Evolutionary conservation across 2,113 vertebrate genomes (phyloP), one percentile per base, ranked within the genome.

Genomic region (Silurus glanis): DNA sequence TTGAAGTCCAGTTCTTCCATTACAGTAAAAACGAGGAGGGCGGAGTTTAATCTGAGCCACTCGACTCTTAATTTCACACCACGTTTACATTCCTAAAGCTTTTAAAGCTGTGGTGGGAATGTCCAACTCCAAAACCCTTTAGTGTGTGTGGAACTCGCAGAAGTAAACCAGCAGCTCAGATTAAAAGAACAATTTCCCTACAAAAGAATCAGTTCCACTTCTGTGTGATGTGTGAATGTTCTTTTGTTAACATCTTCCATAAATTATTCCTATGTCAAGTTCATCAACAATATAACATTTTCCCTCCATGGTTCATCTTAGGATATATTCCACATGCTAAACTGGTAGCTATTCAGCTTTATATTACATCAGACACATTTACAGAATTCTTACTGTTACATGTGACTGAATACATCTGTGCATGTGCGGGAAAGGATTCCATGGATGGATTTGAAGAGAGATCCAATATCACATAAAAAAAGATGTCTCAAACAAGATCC

Each of bases 51-150:
- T 78, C n/a, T 0, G 51, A 55, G 9, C 23, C 21, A 53, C 74
- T 78, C 51, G 9, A 25, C 51, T 51, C 74, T 37, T 53, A 55
- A 55, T 78, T 78, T 78, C 74, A 78, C 74, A 78, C 51, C 74
- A 28, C 74, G 23, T 78, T 78, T 25, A 55, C 51, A 14, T 78
- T 78, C 55, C 74, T 25, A 78, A 78, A 56, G 74, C 23, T 25
- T 25, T 28, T 14, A 19, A 16, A 55, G 51, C 25, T 55, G 76
- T 14, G 2, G 23, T 37, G 2, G 28, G 53, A 79, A 58, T 5
- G 9, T 79, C 13, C 55, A 6, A 1, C 23, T 8, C 13, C 16
- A 16, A 56, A 45, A 28, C 2, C 14, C 14, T 6, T 37, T 37
- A 37, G 76, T 19, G 9, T 37, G 58, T 5, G 58, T 5, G 51